phyloP scores from a whole-genome alignment of 2,797 vertebrate species.

The Xiphorhynchus erythropygius region DNA sequence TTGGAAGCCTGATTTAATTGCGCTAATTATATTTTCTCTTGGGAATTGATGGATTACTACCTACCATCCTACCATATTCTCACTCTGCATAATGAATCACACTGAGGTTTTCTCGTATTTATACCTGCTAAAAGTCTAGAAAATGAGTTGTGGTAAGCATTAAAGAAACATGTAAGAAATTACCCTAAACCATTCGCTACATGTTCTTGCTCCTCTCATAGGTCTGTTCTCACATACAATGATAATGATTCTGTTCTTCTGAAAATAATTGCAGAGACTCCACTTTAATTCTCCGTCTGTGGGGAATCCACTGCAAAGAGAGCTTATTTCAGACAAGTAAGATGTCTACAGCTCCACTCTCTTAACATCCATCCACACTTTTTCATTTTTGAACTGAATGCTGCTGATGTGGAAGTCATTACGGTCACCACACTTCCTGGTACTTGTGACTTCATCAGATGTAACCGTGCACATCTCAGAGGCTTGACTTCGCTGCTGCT shows the following conservation, averaged over 20 bases:
- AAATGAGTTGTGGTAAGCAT: background rate
- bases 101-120: constrained; percentile 35
- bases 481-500: background rate
- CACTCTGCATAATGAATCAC: background rate
- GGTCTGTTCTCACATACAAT: background rate
- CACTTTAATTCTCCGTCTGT: background rate
- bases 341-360: background rate
- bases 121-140: constrained; percentile 9
- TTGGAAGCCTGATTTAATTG: constrained; percentile 62
- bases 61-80: constrained; percentile 15
- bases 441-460: background rate
- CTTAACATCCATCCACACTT: background rate
- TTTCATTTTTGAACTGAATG: background rate
- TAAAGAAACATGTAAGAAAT: constrained; percentile 36
- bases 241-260: background rate
- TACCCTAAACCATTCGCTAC: background rate
- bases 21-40: constrained; percentile 51
- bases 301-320: background rate
- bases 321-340: background rate
- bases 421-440: background rate
- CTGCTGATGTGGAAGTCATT: background rate
- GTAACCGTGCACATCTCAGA: background rate
- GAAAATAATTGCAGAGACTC: constrained; percentile 19
- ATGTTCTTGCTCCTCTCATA: background rate
- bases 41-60: constrained; percentile 52